Percentiles rank a stretch among this genome's conserved stretches.
phyloP scores from a whole-genome alignment of 2,888 invertebrate species.

The Hypselothyrea guttata region DNA sequence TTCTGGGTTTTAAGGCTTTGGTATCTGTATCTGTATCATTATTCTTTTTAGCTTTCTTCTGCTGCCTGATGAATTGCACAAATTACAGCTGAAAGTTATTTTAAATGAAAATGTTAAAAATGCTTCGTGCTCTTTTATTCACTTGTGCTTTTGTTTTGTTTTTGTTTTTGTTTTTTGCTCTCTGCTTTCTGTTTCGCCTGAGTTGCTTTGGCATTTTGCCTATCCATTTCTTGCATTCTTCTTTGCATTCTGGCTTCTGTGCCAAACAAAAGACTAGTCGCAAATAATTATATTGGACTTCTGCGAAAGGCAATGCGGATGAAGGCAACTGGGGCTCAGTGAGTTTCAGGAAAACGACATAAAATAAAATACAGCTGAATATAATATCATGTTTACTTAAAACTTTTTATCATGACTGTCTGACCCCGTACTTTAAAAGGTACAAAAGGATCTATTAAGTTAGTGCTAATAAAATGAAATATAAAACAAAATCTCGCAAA shows the following conservation, averaged over 20 bases:
- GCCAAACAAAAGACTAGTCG: slow-evolving; percentile 12
- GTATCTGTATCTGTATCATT: background rate
- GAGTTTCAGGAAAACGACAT: no score
- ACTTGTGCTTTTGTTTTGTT: background rate
- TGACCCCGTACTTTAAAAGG: no score
- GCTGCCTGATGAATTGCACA: slow-evolving; percentile 57
- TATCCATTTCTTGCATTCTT: slow-evolving; percentile 10
- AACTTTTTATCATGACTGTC: no score
- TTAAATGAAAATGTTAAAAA: slow-evolving; percentile 54
- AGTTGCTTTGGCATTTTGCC: slow-evolving; percentile 10
- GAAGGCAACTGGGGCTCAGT: background rate
- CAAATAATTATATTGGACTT: slow-evolving; percentile 12
- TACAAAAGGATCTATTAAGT: no score
- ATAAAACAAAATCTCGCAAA: no score
- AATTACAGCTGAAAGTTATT: slow-evolving; percentile 54
- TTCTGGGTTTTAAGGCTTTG: background rate
- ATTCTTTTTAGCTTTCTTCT: slow-evolving; percentile 1
- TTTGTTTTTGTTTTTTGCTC: background rate
- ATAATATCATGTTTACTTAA: no score
- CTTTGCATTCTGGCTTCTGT: background rate
- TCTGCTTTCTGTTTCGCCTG: background rate
- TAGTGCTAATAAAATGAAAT: no score
- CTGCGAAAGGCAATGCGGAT: background rate
- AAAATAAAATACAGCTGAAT: no score
- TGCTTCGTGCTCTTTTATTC: slow-evolving; percentile 17